Base-by-base conservation (phyloP, 2,888 invertebrate genomes). In the Ophion ventricosus region DNA sequence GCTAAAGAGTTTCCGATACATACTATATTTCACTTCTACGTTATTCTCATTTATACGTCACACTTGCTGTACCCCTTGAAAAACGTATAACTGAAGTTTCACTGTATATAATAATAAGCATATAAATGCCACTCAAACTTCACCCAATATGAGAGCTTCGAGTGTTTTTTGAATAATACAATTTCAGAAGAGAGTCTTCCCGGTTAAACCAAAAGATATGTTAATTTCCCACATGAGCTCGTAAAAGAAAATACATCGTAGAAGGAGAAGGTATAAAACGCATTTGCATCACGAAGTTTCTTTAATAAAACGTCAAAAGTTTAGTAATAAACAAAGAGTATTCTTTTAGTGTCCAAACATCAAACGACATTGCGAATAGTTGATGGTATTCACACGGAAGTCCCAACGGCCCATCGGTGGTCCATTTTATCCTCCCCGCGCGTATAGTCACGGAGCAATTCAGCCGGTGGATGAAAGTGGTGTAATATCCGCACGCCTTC, bases 401-500 rank as follows among this genome's bases (percentile, higher is more conserved):
- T 20, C 57, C 17, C 10, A 29, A 17, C n/a, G 35, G 26, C 14
- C 26, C 35, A 54, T 23, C 40, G 20, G n/a, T 72, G n/a, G 64
- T 11, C 56, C 78, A 63, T 79, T 70, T 72, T 56, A 2, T 61
- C 63, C 14, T 40, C 23, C 2, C 64, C 11, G 1, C 72, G 29
- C 11, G 20, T 29, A 40, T 26, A 73, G 8, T 26, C 57, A 43
- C 23, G 20, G 43, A 66, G 66, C 43, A 23, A 57, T 66, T 66
- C 35, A 66, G 64, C 29, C 43, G 66, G 73, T 80, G 66, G 59
- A 66, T 66, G 57, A 26, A 23, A 80, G 66, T 57, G 57, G 73
- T 80, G 20, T 73, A 73, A 81, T 61, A 66, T 78, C 70, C 80
- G 80, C 66, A 74, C 77, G 74, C 73, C 59, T 78, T 82, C 75